phyloP scores from a whole-genome alignment of 2,888 invertebrate species.

The Drosophila mulleri region DNA sequence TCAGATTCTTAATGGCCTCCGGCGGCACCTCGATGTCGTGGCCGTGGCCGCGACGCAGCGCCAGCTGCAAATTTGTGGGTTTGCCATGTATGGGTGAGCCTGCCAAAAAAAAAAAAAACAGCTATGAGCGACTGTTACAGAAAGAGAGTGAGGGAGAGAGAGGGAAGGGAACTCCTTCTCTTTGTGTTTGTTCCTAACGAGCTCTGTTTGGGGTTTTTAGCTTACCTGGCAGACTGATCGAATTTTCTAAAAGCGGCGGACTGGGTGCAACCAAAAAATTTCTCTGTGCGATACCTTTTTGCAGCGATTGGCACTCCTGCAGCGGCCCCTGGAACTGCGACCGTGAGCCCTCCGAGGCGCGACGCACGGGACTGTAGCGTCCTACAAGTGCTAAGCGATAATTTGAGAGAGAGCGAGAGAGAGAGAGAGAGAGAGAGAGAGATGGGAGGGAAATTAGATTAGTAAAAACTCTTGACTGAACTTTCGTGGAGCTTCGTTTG shows the following conservation, averaged over 20 bases:
- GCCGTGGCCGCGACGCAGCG: constrained; percentile 78
- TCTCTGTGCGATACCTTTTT: constrained; percentile 86
- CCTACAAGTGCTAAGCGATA: constrained; percentile 77
- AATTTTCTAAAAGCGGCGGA: constrained; percentile 85
- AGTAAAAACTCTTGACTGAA: constrained; percentile 14
- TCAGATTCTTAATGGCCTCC: constrained; percentile 86
- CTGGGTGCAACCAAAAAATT: constrained; percentile 85
- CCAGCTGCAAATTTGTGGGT: constrained; percentile 74
- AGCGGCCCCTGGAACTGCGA: constrained; percentile 88
- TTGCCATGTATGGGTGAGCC: constrained; percentile 88
- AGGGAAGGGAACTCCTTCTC: background rate
- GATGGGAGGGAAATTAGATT: constrained; percentile 14
- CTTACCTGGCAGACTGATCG: constrained; percentile 85
- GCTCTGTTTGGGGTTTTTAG: constrained; percentile 23
- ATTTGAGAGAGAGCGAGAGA: background rate
- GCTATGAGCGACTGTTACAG: background rate
- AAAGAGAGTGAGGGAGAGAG: background rate
- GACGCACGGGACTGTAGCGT: constrained; percentile 95
- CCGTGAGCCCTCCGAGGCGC: constrained; percentile 91
- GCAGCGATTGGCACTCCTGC: constrained; percentile 92
- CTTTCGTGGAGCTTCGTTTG: background rate
- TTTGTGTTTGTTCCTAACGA: background rate
- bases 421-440: background rate
- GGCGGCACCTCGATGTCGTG: constrained; percentile 84
- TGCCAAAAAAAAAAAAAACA: constrained; percentile 49